phyloP scores from a whole-genome alignment of 2,113 vertebrate genomes.

The Cervus canadensis region DNA sequence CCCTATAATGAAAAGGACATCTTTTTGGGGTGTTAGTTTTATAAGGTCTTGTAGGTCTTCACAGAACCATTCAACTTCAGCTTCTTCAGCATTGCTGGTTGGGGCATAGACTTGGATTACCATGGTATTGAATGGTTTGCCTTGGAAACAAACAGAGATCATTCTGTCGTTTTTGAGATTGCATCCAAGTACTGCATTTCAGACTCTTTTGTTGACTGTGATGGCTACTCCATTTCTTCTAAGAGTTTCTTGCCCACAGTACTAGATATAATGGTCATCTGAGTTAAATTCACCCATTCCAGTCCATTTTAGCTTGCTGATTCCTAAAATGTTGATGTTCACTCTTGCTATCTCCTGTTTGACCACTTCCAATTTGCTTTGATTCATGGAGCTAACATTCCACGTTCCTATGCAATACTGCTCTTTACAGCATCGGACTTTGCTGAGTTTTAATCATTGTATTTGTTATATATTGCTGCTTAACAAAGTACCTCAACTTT shows the following conservation, averaged over 20 bases:
- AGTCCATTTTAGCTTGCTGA: neutral
- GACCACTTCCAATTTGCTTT: neutral
- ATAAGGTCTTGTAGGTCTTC: neutral
- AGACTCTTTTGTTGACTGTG: neutral
- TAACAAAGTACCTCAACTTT: neutral
- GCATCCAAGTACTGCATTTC: neutral
- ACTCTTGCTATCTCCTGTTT: neutral
- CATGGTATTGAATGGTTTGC: neutral
- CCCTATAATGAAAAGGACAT: neutral
- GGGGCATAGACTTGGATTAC: neutral
- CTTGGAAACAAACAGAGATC: neutral
- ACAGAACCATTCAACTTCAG: neutral
- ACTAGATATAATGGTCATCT: neutral
- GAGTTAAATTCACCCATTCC: neutral
- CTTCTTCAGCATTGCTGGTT: neutral
- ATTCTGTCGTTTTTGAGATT: neutral
- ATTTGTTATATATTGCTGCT: neutral
- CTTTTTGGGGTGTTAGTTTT: neutral
- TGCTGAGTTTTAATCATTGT: neutral
- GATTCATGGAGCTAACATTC: neutral
- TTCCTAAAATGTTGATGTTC: neutral
- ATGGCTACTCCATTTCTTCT: neutral
- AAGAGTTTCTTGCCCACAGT: neutral
- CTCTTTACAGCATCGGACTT: neutral
- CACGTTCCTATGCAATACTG: neutral